Evolutionary conservation across 2,888 invertebrate genomes (phyloP), one percentile per base, ranked within the genome.

Genomic region (Trachelus iudaicus): DNA sequence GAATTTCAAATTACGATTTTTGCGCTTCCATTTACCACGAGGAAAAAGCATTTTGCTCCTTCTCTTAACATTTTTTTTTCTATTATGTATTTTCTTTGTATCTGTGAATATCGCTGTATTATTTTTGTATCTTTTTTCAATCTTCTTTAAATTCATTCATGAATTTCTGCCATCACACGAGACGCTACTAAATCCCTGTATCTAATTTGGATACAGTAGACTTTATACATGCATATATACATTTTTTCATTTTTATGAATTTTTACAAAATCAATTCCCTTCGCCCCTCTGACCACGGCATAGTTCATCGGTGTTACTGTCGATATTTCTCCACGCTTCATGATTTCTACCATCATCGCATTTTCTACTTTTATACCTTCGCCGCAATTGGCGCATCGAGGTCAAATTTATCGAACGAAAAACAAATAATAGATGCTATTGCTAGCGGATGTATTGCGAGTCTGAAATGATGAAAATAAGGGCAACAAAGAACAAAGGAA

Each of bases 301-400:
- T 2, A 23, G 2, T 56, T 56, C 23, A 56, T 56, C 56, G 9
- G 1, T 23, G 23, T 56, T 23, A 56, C 23, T 9, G 23, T 56
- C 56, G 23, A 56, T 56, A 23, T 56, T 9, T 56, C 56, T 56
- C 0, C 15, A 23, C 23, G 9, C 23, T 56, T 15, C 34, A 74
- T 34, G 73, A 40, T 37, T 33, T 77, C 31, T 83, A 84, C 84
- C 82, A 83, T 85, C 82, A 78, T 87, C 86, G 85, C 81, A 84
- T 89, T 89, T 89, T 89, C 86, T 87, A 87, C 87, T 86, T 87
- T 87, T 86, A 86, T 85, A 85, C 83, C 84, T 82, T 81, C 79
- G 76, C 76, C 79, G 78, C 76, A 75, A 75, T 69, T 76, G 69
- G 80, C 79, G 74, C 31, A 31, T 31, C 31, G 4, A 71, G 56